Percentiles rank a stretch among this genome's conserved stretches.
Conservation (phyloP, 2,113 vertebrate genomes). For the Dipodomys ordii region DNA sequence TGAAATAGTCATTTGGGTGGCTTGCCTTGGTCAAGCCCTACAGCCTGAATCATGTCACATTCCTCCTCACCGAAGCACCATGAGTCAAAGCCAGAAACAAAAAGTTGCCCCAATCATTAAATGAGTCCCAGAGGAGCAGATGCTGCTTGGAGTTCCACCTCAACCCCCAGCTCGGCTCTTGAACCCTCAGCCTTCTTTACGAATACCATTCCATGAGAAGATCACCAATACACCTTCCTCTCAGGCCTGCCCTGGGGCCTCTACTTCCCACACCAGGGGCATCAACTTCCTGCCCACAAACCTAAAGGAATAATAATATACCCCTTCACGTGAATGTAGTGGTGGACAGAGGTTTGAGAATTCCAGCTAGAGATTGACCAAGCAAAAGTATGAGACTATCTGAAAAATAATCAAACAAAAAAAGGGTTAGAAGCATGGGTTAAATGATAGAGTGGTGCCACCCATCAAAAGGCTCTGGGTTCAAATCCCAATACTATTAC, state of each 20-base stretch:
- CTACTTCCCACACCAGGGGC: neutral
- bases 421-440: too few relatives aligned
- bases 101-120: slow-evolving; percentile 14
- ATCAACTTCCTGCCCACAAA: neutral
- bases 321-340: too few relatives aligned
- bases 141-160: neutral
- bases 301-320: neutral
- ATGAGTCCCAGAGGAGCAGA: neutral
- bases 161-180: neutral
- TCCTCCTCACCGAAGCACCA: neutral
- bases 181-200: neutral
- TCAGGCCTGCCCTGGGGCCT: neutral
- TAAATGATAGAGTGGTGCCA: too few relatives aligned
- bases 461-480: too few relatives aligned
- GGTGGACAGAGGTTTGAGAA: too few relatives aligned
- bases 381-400: too few relatives aligned
- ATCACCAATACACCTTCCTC: neutral
- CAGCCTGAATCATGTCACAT: slow-evolving; percentile 69
- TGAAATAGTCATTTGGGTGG: slow-evolving; percentile 54
- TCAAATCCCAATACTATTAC: too few relatives aligned
- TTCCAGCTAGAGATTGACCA: too few relatives aligned
- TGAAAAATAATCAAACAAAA: too few relatives aligned
- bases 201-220: neutral
- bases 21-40: slow-evolving; percentile 6
- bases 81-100: slow-evolving; percentile 62